These are phyloP conservation scores for Lota lota DNA, from an alignment of 2,113 vertebrate genomes.

Conservation along the genomic window DNA sequence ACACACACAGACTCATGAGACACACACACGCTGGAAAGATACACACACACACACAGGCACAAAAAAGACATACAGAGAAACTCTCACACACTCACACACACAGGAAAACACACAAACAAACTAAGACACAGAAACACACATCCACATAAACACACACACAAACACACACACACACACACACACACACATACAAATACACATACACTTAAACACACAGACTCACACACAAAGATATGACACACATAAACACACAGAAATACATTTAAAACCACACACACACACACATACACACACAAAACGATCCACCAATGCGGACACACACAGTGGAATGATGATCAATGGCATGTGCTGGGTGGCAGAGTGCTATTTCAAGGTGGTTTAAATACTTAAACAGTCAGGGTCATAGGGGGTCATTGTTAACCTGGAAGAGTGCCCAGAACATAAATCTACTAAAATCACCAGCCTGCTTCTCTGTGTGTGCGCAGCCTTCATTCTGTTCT, in stretches of 20 bases:
- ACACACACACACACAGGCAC: slow-evolving; percentile 3
- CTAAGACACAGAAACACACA: too few relatives aligned
- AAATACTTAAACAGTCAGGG: slow-evolving; percentile 65
- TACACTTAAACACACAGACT: too few relatives aligned
- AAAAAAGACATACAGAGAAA: too few relatives aligned
- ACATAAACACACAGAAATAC: slow-evolving; percentile 15
- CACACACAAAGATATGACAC: slow-evolving; percentile 3
- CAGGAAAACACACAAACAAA: too few relatives aligned
- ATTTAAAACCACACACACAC: neutral
- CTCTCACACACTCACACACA: too few relatives aligned
- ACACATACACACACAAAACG: neutral
- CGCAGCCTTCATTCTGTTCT: slow-evolving; percentile 14
- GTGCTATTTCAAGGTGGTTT: slow-evolving; percentile 73
- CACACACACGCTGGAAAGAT: too few relatives aligned
- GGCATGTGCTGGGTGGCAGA: slow-evolving; percentile 43
- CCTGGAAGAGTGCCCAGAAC: slow-evolving; percentile 58
- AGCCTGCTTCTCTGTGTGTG: slow-evolving; percentile 3
- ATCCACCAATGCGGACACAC: neutral
- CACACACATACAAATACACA: too few relatives aligned
- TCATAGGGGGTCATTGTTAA: slow-evolving; percentile 55
- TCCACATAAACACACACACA: too few relatives aligned
- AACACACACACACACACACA: too few relatives aligned
- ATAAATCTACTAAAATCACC: slow-evolving; percentile 37
- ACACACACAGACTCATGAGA: too few relatives aligned
- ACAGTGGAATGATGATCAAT: slow-evolving; percentile 72